Base-by-base conservation (phyloP, 2,797 vertebrate genomes). In the Peromyscus aztecus region DNA sequence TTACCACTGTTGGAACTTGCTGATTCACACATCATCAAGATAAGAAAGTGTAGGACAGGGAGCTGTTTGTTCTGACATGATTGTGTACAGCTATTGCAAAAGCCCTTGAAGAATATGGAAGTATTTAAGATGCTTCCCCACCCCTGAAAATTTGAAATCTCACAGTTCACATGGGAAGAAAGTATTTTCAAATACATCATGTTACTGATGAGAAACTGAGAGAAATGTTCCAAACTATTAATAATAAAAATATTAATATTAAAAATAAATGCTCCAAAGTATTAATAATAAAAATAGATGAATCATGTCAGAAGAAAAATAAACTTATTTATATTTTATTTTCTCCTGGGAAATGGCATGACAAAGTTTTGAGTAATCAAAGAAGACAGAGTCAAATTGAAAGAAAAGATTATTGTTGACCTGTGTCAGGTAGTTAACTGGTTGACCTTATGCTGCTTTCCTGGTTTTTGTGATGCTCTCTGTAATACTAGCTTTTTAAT, bases 301-400 rank as follows among this genome's bases (percentile, higher is more conserved):
- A 82, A 73, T 93, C 63, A 40, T 69, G 2, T 82, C 69, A 94
- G 80, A 94, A 95, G 40, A 92, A 95, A 94, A 37, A 52, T 31
- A 73, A 91, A 87, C 14, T 37, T 19, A 37, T 83, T 24, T 86
- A 61, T 67, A 14, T 61, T 91, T 78, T 93, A 71, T 29, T 83
- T 69, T 87, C 11, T n/a, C 43, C 24, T 75, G 59, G 81, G 78
- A 90, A 92, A 89, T 34, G 7, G 1, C 19, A 49, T 55, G 43
- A 52, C 2, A 93, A 37, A 31, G 92, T 93, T 76, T 31, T 27
- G 2, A 43, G 7, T 12, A 82, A 34, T 61, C 37, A 24, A 89
- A 86, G 49, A 80, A 29, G 49, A 69, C n/a, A 19, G 63, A 89
- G 82, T 19, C 46, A 94, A 84, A 49, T 82, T 82, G 83, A 55